These are phyloP conservation scores for Drosophila sulfurigaster DNA, from an alignment of 1,140 invertebrate genomes.

Conservation along the genomic window DNA sequence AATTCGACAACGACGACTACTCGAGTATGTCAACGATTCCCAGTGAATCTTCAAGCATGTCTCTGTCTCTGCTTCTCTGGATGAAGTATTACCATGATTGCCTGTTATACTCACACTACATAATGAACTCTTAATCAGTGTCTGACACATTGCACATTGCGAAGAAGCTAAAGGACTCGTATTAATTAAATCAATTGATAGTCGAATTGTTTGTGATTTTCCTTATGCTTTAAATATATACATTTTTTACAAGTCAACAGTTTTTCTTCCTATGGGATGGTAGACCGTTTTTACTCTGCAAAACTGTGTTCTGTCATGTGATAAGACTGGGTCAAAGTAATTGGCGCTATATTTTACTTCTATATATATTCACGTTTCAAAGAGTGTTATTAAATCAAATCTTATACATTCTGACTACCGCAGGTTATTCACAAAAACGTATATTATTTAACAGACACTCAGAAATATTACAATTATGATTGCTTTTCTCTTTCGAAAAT, in stretches of 20 bases:
- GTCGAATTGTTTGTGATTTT: constrained; percentile 10
- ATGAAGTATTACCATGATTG: constrained; percentile 27
- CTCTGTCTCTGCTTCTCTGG: neutral
- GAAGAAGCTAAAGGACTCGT: neutral
- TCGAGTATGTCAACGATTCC: constrained; percentile 42
- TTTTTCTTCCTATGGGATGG: neutral
- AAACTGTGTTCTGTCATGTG: neutral
- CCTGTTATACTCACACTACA: constrained; percentile 8
- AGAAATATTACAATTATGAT: too few relatives aligned
- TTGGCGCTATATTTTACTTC: too few relatives aligned
- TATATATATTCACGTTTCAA: too few relatives aligned
- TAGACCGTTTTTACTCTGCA: too few relatives aligned
- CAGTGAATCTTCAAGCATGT: constrained; percentile 33
- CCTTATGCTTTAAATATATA: neutral
- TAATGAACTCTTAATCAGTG: constrained; percentile 50
- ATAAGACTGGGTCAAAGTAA: neutral
- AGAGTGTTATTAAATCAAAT: too few relatives aligned
- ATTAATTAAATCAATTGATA: constrained; percentile 28
- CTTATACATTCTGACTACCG: too few relatives aligned
- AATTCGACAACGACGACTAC: constrained; percentile 2
- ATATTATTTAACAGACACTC: too few relatives aligned
- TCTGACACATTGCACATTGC: constrained; percentile 14
- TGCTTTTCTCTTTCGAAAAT: too few relatives aligned
- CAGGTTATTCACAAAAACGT: too few relatives aligned
- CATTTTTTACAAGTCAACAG: too few relatives aligned